phyloP scores from a whole-genome alignment of 2,113 vertebrate species.

The Alosa alosa region DNA sequence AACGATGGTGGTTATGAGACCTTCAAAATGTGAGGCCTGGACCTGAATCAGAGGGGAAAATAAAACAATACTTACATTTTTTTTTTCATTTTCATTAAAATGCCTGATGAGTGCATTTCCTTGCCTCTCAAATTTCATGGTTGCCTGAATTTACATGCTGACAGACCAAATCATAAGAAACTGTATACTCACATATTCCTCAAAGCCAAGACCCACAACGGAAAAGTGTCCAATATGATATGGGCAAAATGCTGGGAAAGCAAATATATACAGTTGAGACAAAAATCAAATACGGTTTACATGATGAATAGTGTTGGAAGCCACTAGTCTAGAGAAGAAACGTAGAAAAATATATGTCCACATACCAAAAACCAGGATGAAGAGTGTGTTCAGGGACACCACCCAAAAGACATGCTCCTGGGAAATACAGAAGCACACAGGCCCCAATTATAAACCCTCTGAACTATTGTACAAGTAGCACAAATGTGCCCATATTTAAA shows the following conservation, averaged over 20 bases:
- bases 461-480: not conserved
- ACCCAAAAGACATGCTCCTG: conserved; percentile 99
- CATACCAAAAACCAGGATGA: conserved; percentile 97
- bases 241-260: conserved; percentile 85
- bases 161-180: not conserved
- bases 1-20: conserved; percentile 91
- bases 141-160: not conserved
- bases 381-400: conserved; percentile 93
- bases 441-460: not conserved
- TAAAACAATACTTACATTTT: not conserved
- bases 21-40: conserved; percentile 93
- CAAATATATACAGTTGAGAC: not conserved
- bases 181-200: conserved; percentile 85
- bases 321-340: not conserved
- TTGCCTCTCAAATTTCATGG: not conserved
- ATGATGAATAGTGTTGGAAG: not conserved
- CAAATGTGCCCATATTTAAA: not conserved
- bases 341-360: conserved; percentile 18
- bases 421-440: conserved; percentile 28
- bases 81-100: not conserved
- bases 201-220: conserved; percentile 91
- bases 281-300: not conserved
- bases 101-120: not conserved
- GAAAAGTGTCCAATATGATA: conserved; percentile 98
- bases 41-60: conserved; percentile 71